These are phyloP conservation scores for Eulacestoma nigropectus DNA, from an alignment of 2,113 vertebrate genomes.

Conservation along the genomic window DNA sequence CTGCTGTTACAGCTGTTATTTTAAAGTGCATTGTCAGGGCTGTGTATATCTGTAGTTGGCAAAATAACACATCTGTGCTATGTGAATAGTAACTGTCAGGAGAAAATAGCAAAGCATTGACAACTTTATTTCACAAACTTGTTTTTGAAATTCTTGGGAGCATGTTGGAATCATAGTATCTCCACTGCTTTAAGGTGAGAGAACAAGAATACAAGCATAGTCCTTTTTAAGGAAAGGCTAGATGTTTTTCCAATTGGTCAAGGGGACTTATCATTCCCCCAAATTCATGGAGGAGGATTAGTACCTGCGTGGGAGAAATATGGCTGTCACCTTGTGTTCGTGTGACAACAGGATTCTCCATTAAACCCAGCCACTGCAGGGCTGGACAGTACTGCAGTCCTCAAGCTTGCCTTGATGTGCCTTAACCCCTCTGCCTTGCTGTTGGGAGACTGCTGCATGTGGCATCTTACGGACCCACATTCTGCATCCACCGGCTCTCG, in stretches of 20 bases:
- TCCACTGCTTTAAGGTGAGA: background rate
- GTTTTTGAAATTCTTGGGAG: background rate
- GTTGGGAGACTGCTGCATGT: background rate
- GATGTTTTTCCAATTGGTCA: background rate
- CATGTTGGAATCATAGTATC: background rate
- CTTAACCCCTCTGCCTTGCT: background rate
- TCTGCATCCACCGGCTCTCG: background rate
- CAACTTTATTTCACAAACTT: background rate
- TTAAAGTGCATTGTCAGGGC: background rate
- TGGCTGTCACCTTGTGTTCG: background rate
- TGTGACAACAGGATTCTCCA: background rate
- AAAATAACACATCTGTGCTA: background rate
- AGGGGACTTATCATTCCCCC: background rate
- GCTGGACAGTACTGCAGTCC: background rate
- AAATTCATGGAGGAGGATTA: background rate
- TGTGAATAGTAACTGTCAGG: background rate
- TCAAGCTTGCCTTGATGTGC: background rate
- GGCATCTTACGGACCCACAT: accelerated
- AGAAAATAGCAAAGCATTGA: background rate
- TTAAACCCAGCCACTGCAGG: background rate
- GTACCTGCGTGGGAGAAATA: background rate
- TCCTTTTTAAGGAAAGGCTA: background rate
- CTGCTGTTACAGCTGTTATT: background rate
- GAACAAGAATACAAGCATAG: background rate
- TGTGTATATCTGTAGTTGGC: background rate